These are phyloP conservation scores for Butorides virescens DNA, from an alignment of 2,113 vertebrate genomes.

Conservation along the genomic window DNA sequence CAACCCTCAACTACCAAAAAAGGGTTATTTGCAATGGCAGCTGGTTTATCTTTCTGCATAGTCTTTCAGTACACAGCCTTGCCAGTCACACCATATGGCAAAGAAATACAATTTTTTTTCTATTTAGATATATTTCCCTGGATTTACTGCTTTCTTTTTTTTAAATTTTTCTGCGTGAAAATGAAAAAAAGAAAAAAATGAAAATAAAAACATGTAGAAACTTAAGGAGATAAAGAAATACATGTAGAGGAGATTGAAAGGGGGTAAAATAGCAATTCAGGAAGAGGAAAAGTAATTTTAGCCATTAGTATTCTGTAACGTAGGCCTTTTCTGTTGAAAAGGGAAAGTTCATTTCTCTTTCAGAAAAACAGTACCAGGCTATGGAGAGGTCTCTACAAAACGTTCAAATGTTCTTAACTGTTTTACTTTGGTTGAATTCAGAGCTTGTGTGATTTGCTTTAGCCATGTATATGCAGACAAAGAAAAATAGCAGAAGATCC, in stretches of 20 bases:
- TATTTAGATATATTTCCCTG: not conserved
- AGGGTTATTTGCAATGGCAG: not conserved
- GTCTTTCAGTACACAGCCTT: not conserved
- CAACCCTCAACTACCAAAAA: not conserved
- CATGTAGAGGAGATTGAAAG: not conserved
- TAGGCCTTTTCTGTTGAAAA: not conserved
- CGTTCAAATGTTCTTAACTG: not conserved
- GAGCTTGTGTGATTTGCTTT: not conserved
- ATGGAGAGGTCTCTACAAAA: not conserved
- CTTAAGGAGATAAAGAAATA: constrained; percentile 17
- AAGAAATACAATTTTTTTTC: not conserved
- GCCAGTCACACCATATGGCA: not conserved
- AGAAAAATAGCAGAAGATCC: not conserved
- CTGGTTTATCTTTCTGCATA: not conserved
- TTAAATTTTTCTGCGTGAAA: not conserved
- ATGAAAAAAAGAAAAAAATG: not conserved
- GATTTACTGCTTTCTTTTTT: not conserved
- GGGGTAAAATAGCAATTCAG: not conserved
- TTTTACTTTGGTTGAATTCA: not conserved
- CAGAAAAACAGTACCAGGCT: not conserved
- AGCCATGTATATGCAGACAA: not conserved
- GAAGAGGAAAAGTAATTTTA: not conserved
- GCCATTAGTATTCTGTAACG: not conserved
- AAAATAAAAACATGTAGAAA: not conserved
- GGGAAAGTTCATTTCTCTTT: not conserved